Percentiles rank a stretch among this genome's conserved stretches.
phyloP scores from a whole-genome alignment of 2,797 vertebrate species.

The Pelobates cultripes region DNA sequence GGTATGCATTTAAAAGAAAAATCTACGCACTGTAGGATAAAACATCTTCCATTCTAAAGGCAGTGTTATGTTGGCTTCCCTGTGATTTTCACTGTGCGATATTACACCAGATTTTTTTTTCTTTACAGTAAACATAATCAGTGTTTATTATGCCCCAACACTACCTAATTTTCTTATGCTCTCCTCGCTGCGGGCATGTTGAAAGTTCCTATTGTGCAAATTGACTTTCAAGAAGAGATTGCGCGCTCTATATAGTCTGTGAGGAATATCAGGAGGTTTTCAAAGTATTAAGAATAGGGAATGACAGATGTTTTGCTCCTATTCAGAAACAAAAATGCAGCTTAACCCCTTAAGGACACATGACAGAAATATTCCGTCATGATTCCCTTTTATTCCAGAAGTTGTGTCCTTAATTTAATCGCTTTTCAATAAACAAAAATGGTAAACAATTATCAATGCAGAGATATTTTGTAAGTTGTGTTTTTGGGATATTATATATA shows the following conservation, averaged over 20 bases:
- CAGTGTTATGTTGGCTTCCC: neutral
- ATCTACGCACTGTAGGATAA: conserved; percentile 31
- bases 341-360: too few relatives aligned
- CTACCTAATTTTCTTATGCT: neutral
- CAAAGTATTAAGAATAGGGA: neutral
- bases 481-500: too few relatives aligned
- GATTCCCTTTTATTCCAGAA: too few relatives aligned
- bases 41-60: conserved; percentile 6
- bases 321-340: neutral
- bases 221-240: neutral
- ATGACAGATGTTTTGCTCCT: neutral
- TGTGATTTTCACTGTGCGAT: neutral
- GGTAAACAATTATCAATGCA: neutral
- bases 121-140: conserved; percentile 11
- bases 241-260: neutral
- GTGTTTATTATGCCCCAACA: conserved; percentile 16
- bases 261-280: neutral
- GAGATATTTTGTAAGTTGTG: too few relatives aligned
- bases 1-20: conserved; percentile 4
- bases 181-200: neutral
- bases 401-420: too few relatives aligned
- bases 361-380: too few relatives aligned
- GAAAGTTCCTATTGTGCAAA: conserved; percentile 16
- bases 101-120: conserved; percentile 3
- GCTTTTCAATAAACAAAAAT: neutral